These are phyloP conservation scores for Ceratitis capitata DNA, from an alignment of 1,140 invertebrate species.

Conservation along the genomic window DNA sequence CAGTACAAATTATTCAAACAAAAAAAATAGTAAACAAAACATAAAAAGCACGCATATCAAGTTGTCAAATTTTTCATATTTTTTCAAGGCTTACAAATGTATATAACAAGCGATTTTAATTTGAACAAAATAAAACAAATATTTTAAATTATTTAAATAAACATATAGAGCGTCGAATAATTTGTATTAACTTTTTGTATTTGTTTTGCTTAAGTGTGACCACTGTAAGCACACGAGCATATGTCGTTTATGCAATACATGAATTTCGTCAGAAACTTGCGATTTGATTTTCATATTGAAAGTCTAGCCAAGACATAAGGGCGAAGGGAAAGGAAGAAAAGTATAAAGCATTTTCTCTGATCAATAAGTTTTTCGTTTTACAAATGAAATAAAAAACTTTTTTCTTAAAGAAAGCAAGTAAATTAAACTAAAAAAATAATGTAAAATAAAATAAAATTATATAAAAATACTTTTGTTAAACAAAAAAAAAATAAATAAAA, in stretches of 20 bases:
- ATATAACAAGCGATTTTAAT: too few species aligned
- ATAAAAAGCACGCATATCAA: too few species aligned
- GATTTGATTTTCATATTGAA: conserved; percentile 28
- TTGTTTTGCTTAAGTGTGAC: too few species aligned
- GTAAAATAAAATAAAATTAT: not conserved
- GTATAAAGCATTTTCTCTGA: not conserved
- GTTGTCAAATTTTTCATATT: too few species aligned
- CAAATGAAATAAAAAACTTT: not conserved
- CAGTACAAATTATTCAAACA: not conserved
- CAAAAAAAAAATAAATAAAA: too few species aligned
- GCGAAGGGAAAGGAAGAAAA: not conserved
- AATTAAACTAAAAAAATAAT: not conserved
- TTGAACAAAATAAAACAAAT: too few species aligned
- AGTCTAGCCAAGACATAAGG: conserved; percentile 12
- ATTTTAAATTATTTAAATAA: too few species aligned
- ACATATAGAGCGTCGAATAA: too few species aligned
- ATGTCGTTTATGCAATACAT: not conserved
- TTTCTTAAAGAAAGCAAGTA: not conserved
- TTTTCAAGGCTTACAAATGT: too few species aligned
- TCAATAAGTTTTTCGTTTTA: not conserved
- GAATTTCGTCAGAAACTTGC: not conserved
- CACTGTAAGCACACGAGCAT: too few species aligned
- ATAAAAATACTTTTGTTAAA: not conserved
- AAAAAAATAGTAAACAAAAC: too few species aligned
- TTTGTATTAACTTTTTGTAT: too few species aligned